Evolutionary conservation across 2,888 invertebrate species (phyloP), one percentile per base, ranked within the genome.

Genomic region (Temnothorax ravouxi): DNA sequence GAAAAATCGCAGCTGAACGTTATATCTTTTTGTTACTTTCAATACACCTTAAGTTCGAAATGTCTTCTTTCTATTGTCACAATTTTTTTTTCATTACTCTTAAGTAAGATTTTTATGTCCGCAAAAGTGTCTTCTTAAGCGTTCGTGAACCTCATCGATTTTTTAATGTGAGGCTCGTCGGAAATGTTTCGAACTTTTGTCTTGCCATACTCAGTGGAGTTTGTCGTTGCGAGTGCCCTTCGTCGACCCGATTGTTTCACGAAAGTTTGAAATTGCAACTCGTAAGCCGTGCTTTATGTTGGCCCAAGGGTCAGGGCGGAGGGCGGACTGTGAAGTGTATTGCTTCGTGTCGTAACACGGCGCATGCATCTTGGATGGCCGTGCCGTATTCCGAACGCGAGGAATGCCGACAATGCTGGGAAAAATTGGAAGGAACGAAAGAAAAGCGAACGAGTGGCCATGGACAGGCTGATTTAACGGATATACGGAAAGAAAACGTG

Each of bases 271-370:
- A 93, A 93, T 93, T 92, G 93, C 90, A 86, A 90, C 88, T 91
- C 92, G 91, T 92, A 92, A 93, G 94, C 89, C 87, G 90, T 91
- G 89, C 90, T 93, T 93, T 93, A 93, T 92, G 86, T 87, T 88
- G 87, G 87, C 88, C 87, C 86, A 81, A 84, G 80, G 69, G 18
- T 74, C 88, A 85, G 82, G 85, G 66, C 80, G 61, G 84, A 86
- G 82, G 77, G 87, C 85, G 92, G 93, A 93, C 91, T 91, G 90
- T 89, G 91, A 93, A 93, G 93, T 93, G 93, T 93, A 93, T 93
- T 90, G 91, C 91, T 90, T 85, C 88, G 91, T 91, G 90, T n/a
- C n/a, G n/a, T 91, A 91, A 92, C 92, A 92, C 90, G 85, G 81
- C 84, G 90, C 89, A 90, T 91, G 90, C 91, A 88, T 92, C 91